These are phyloP conservation scores for Pygoscelis antarcticus DNA, from an alignment of 2,113 vertebrate species.

Conservation along the genomic window DNA sequence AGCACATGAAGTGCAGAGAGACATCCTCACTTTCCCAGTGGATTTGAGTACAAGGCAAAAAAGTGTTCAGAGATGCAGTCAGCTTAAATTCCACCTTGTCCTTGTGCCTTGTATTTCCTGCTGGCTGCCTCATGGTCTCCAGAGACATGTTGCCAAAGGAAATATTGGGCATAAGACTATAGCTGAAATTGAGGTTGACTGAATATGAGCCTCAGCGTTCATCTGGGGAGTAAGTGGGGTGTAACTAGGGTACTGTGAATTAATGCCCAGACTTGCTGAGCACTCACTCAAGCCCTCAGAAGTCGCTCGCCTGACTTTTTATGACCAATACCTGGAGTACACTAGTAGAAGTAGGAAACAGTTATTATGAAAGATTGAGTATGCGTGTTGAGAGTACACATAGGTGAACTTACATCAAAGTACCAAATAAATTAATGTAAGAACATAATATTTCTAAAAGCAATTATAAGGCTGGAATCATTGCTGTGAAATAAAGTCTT, in stretches of 20 bases:
- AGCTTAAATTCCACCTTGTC: neutral
- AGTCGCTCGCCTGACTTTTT: neutral
- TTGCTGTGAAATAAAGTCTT: constrained; percentile 63
- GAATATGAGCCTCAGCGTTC: neutral
- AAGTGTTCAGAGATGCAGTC: neutral
- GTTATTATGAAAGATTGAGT: constrained; percentile 35
- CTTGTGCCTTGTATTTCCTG: neutral
- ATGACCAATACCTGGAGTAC: neutral
- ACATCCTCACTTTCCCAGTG: neutral
- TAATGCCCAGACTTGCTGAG: neutral
- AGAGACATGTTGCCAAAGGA: neutral
- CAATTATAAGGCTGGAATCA: constrained; percentile 26
- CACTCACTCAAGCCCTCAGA: neutral
- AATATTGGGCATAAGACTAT: neutral
- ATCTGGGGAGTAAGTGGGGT: neutral
- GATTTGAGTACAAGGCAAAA: neutral
- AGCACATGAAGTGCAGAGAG: neutral
- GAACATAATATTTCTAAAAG: constrained; percentile 67
- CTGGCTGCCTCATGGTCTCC: neutral
- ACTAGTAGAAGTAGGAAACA: constrained; percentile 24
- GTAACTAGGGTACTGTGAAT: neutral
- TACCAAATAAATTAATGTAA: constrained; percentile 27
- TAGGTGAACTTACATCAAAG: constrained; percentile 26
- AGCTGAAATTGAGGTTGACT: neutral
- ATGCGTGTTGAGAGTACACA: constrained; percentile 21